These are phyloP conservation scores for Neolamprologus toae DNA, from an alignment of 2,113 vertebrate species.

Conservation along the genomic window DNA sequence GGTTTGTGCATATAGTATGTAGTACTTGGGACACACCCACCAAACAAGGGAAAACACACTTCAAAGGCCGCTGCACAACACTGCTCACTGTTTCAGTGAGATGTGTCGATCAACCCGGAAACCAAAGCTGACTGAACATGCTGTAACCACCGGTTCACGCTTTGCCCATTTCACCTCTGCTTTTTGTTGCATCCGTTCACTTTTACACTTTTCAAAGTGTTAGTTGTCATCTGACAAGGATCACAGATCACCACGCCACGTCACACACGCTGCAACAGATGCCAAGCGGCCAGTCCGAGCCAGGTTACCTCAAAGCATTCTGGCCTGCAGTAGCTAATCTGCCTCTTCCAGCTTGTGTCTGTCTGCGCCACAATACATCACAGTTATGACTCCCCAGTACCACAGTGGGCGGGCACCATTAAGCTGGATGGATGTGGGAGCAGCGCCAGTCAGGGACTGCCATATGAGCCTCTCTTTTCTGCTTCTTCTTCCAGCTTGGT, in stretches of 20 bases:
- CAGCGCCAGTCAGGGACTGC: constrained; percentile 42
- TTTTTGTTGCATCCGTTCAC: neutral
- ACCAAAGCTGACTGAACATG: neutral
- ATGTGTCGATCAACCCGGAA: neutral
- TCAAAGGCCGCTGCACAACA: neutral
- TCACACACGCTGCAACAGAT: neutral
- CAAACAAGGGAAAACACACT: neutral
- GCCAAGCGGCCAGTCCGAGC: neutral
- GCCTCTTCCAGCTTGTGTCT: constrained; percentile 37
- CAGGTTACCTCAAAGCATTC: constrained; percentile 29
- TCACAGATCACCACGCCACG: neutral
- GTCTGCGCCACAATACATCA: constrained; percentile 44
- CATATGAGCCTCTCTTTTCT: constrained; percentile 38
- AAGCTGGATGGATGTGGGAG: constrained; percentile 50
- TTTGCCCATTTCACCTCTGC: neutral
- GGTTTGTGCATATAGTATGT: neutral
- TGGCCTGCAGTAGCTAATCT: constrained; percentile 38
- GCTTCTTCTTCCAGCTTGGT: constrained; percentile 51
- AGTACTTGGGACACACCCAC: neutral
- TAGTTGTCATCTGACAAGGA: neutral
- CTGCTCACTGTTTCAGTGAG: neutral
- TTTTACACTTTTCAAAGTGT: neutral
- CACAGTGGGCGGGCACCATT: constrained; percentile 44
- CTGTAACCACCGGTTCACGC: neutral
- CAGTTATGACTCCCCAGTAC: constrained; percentile 33